phyloP scores from a whole-genome alignment of 2,888 invertebrate species.

The Pseudanteris insignis region DNA sequence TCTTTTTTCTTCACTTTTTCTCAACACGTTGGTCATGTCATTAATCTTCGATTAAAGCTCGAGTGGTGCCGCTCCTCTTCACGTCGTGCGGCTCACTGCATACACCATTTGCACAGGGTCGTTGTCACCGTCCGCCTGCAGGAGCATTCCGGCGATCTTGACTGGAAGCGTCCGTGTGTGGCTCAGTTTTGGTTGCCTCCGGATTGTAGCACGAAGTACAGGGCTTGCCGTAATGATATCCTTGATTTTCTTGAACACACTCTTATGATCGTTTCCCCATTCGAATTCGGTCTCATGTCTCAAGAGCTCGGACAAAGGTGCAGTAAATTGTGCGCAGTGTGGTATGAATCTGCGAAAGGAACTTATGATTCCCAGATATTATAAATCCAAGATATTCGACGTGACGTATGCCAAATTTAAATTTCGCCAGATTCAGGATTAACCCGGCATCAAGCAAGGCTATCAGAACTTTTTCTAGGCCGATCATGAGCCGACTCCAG shows the following conservation, averaged over 20 bases:
- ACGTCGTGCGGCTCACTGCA: neutral
- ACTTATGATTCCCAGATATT: slow-evolving; percentile 3
- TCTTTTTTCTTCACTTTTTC: too few species aligned
- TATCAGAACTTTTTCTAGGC: neutral
- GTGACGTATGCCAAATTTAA: slow-evolving; percentile 5
- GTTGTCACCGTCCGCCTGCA: neutral
- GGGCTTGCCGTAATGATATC: neutral
- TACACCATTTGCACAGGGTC: neutral
- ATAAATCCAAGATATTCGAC: slow-evolving; percentile 16
- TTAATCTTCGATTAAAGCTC: too few species aligned
- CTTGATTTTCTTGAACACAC: neutral
- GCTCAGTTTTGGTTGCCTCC: neutral
- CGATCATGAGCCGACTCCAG: neutral
- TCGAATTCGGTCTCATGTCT: neutral
- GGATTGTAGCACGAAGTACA: neutral
- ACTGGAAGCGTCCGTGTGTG: neutral
- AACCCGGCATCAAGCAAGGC: neutral
- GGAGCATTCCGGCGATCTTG: neutral
- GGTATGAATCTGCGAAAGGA: slow-evolving; percentile 12
- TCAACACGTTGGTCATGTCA: too few species aligned
- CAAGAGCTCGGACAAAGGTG: neutral
- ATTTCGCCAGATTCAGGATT: slow-evolving; percentile 12
- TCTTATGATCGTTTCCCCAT: neutral
- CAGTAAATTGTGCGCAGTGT: neutral
- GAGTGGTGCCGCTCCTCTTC: too few species aligned